phyloP scores from a whole-genome alignment of 1,140 invertebrate genomes.

The Drosophila tsacasi region DNA sequence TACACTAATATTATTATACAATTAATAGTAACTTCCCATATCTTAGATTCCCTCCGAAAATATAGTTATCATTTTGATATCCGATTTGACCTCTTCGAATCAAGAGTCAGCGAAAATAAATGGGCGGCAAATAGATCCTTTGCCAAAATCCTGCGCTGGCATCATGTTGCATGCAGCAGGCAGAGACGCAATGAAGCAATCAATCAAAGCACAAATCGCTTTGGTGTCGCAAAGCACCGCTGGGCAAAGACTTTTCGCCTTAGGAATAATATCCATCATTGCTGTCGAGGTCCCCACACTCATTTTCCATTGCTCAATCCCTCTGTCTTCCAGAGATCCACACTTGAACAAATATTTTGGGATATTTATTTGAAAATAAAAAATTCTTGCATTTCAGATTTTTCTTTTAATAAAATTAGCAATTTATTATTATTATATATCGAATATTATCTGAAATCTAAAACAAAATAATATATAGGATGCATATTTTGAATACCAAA shows the following conservation, averaged over 20 bases:
- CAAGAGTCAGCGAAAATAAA: conserved; percentile 19
- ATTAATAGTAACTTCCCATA: neutral
- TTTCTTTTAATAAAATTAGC: too few relatives aligned
- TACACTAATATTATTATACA: too few relatives aligned
- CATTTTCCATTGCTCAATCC: conserved; percentile 7
- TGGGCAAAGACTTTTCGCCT: conserved; percentile 82
- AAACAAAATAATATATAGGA: too few relatives aligned
- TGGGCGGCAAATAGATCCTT: conserved; percentile 20
- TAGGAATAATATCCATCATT: conserved; percentile 83
- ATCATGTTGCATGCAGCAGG: too few relatives aligned
- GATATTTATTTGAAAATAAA: too few relatives aligned
- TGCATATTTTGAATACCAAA: too few relatives aligned
- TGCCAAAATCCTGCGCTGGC: conserved; percentile 67
- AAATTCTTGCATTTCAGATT: too few relatives aligned
- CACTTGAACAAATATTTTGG: neutral
- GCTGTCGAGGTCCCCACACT: conserved; percentile 47
- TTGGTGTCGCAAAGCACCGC: conserved; percentile 82
- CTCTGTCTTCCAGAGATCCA: neutral
- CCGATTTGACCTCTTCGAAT: conserved; percentile 2
- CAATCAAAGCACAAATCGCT: conserved; percentile 78
- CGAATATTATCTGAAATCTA: too few relatives aligned
- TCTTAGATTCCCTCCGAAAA: neutral
- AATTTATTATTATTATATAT: too few relatives aligned
- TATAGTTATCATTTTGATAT: neutral
- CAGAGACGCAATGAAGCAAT: conserved; percentile 70